Conservation (phyloP, 2,113 vertebrate genomes). For the Callopanchax toddi region DNA sequence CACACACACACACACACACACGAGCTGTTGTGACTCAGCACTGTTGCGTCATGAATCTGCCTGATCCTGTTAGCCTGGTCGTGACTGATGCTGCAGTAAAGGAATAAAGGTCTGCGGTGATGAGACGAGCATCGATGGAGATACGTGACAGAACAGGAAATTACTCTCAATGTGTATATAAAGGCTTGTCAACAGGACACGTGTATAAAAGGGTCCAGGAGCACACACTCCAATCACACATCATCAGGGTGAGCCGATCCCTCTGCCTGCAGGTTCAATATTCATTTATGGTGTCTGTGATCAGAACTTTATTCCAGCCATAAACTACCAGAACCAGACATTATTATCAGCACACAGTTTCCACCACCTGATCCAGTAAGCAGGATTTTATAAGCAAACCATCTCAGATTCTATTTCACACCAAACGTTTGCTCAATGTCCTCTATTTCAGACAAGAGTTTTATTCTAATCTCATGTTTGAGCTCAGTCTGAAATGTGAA, state of each 20-base stretch:
- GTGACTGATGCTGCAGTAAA: conserved; percentile 43
- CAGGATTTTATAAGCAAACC: no score
- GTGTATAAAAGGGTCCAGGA: neutral
- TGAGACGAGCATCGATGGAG: conserved; percentile 25
- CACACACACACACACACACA: conserved; percentile 15
- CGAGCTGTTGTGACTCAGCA: conserved; percentile 47
- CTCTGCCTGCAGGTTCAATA: neutral
- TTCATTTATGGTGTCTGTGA: neutral
- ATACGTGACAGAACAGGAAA: conserved; percentile 27
- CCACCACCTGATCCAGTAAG: no score
- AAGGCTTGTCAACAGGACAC: conserved; percentile 9
- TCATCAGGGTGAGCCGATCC: neutral
- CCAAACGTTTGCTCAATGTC: no score
- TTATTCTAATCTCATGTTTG: no score
- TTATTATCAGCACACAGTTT: no score
- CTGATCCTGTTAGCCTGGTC: conserved; percentile 14
- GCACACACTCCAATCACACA: neutral
- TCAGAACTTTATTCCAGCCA: neutral
- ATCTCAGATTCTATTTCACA: no score
- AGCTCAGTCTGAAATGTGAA: no score
- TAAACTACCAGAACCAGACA: no score
- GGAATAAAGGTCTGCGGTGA: conserved; percentile 40
- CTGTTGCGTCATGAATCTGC: conserved; percentile 36
- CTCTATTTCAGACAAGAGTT: no score
- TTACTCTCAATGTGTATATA: conserved; percentile 8